phyloP scores from a whole-genome alignment of 1,140 invertebrate genomes.

The Cotesia vestalis region DNA sequence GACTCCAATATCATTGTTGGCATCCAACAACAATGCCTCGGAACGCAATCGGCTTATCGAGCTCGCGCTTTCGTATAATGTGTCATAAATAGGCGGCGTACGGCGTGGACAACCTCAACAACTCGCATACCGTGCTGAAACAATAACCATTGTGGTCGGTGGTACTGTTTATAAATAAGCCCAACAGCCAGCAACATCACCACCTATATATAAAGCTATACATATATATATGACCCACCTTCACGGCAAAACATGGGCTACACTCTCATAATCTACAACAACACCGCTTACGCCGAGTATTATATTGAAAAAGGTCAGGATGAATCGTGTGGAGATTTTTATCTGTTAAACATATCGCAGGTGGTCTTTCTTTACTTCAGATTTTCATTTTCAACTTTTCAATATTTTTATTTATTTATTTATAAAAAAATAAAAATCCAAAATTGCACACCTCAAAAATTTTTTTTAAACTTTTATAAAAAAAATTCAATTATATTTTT shows the following conservation, averaged over 20 bases:
- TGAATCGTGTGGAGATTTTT: constrained; percentile 19
- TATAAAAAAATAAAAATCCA: no score
- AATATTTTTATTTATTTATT: no score
- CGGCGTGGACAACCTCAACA: constrained; percentile 43
- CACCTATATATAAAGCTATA: background rate
- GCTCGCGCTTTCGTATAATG: constrained; percentile 64
- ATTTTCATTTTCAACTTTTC: no score
- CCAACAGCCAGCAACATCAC: constrained; percentile 10
- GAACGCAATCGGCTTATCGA: constrained; percentile 57
- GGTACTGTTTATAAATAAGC: constrained; percentile 63
- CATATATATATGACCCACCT: constrained; percentile 3
- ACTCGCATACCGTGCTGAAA: constrained; percentile 53
- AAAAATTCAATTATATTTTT: no score
- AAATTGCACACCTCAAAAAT: no score
- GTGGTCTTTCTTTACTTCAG: background rate
- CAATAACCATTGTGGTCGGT: constrained; percentile 66
- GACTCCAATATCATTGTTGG: constrained; percentile 58
- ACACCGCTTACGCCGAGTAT: background rate
- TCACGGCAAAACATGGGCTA: no score
- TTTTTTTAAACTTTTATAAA: no score
- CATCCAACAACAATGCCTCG: constrained; percentile 60
- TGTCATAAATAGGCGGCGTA: constrained; percentile 66
- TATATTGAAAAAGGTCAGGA: constrained; percentile 14
- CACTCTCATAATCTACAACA: constrained; percentile 7
- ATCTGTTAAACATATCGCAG: constrained; percentile 10